Evolutionary conservation across 92 coral and sea anemone species (phyloP), one percentile per base, ranked within the genome.

Genomic region (Umimayanthus chanpuru): DNA sequence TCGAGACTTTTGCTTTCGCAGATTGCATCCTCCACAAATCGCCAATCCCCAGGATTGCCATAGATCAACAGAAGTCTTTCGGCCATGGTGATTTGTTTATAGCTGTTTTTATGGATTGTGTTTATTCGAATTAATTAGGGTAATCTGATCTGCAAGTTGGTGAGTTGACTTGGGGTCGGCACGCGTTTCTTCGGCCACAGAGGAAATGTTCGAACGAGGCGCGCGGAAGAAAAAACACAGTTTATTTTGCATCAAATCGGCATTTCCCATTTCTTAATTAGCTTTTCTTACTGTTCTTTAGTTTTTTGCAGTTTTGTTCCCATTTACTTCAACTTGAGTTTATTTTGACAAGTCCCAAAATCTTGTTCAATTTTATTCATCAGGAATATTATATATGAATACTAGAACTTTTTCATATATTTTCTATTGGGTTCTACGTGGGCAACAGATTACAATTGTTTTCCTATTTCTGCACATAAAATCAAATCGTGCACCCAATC

Each of bases 51-150:
- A 81, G 89, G n/a, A 88, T 66, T 23, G 88, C 88, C 73, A 58
- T 85, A 91, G 88, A 91, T 94, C 92, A 94, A 94, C 92, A 82
- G 87, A 77, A 80, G 55, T 79, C 75, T 85, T 80, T 89, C 90
- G 90, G 41, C 77, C 44, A 58, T 50, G 73, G 91, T 72, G 90
- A 84, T 86, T 83, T 91, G 91, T 92, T 92, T 88, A 73, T 92
- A 78, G 79, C 80, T 92, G 89, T 88, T 92, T 92, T 88, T 85
- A 88, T 86, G 92, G 87, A 64, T 87, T 72, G 91, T 93, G 97
- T 92, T 90, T 89, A 92, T 90, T 85, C 76, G 96, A 94, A 90
- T 94, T 93, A 90, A 82, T 90, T 85, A 83, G 85, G 14, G 94
- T 93, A 94, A 93, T 89, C 32, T 73, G 94, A 93, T 88, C 49